A percentile compares a stretch with the other conserved stretches of the same genome.
Evolutionary conservation across 2,888 invertebrate genomes (phyloP).

Genomic region (Rotaria sp.): DNA sequence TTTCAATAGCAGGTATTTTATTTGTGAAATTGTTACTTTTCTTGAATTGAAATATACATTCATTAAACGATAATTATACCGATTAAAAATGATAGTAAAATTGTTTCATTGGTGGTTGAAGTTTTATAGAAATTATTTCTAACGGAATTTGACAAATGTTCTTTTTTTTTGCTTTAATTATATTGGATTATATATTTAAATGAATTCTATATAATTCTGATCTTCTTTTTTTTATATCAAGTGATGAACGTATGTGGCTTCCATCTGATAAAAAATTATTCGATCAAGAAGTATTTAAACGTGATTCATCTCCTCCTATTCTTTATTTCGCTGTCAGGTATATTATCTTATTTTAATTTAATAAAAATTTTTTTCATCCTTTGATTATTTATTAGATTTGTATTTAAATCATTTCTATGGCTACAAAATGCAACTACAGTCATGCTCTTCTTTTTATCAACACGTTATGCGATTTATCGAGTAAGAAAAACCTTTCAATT

Average conservation of each 20-base stretch:
- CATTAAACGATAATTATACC: too few relatives aligned
- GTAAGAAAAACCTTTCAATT: not conserved
- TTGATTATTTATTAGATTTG: not conserved
- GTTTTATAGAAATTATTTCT: not conserved
- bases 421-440: conserved; percentile 16
- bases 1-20: too few relatives aligned
- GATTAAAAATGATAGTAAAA: not conserved
- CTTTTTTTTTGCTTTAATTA: not conserved
- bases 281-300: conserved; percentile 26
- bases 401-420: conserved; percentile 22
- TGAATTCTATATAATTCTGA: not conserved
- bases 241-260: conserved; percentile 26
- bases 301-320: not conserved
- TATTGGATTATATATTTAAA: not conserved
- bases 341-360: not conserved
- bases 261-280: conserved; percentile 15
- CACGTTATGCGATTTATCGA: conserved; percentile 11
- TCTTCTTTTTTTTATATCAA: not conserved
- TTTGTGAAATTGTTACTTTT: too few relatives aligned
- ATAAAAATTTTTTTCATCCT: not conserved
- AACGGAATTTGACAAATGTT: not conserved
- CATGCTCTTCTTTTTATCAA: not conserved
- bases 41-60: too few relatives aligned
- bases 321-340: conserved; percentile 27
- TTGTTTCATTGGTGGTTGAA: not conserved